These are phyloP conservation scores for Ferdinandea cuprea DNA, from an alignment of 2,888 invertebrate species.

Conservation along the genomic window DNA sequence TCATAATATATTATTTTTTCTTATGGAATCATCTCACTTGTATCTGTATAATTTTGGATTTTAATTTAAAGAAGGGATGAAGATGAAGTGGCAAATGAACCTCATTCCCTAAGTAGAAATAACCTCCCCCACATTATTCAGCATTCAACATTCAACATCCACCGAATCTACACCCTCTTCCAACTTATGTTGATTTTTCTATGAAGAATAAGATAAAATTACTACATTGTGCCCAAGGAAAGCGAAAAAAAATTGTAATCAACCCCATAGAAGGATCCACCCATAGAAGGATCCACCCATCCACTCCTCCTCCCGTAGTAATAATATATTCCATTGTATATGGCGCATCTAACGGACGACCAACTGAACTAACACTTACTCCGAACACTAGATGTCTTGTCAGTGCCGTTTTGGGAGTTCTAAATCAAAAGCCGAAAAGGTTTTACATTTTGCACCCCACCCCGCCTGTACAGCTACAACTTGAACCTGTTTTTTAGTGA, in stretches of 20 bases:
- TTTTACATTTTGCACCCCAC: conserved; percentile 33
- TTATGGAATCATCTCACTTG: conserved; percentile 35
- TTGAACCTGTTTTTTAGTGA: conserved; percentile 31
- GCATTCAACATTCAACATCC: too few relatives aligned
- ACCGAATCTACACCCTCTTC: conserved; percentile 5
- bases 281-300: conserved; percentile 7
- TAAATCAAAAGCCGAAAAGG: conserved; percentile 66
- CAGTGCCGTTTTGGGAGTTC: conserved; percentile 53
- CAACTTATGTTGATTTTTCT: conserved; percentile 60
- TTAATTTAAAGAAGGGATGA: conserved; percentile 64
- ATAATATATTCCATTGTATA: conserved; percentile 47
- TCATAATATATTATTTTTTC: background rate
- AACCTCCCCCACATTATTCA: too few relatives aligned
- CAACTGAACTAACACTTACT: conserved; percentile 36
- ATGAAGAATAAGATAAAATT: conserved; percentile 55
- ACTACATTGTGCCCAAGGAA: conserved; percentile 47
- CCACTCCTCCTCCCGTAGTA: conserved; percentile 17
- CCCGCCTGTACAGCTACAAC: too few relatives aligned
- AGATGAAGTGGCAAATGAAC: conserved; percentile 54
- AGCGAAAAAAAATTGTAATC: conserved; percentile 45
- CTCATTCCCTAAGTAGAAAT: conserved; percentile 25
- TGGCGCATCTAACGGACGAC: conserved; percentile 30
- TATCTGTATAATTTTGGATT: conserved; percentile 55
- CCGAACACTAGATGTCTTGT: conserved; percentile 25
- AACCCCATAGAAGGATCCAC: conserved; percentile 52